Conservation (phyloP, 2,113 vertebrate species). For the Ceuthmochares aereus region DNA sequence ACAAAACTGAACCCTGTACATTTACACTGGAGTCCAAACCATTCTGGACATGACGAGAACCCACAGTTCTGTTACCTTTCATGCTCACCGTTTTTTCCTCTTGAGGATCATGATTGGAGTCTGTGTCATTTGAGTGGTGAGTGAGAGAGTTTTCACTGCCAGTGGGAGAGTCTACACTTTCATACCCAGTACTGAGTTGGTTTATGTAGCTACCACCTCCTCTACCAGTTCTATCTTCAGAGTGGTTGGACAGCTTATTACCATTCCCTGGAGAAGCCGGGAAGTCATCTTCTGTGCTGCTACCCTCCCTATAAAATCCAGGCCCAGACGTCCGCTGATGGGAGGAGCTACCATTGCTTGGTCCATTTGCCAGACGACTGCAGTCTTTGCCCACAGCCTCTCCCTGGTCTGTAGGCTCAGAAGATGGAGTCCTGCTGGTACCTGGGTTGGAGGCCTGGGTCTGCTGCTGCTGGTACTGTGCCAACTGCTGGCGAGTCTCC, state of each 20-base stretch:
- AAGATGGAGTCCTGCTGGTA: constrained; percentile 89
- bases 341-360: constrained; percentile 91
- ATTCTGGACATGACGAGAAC: constrained; percentile 94
- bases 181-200: constrained; percentile 95
- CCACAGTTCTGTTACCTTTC: constrained; percentile 97
- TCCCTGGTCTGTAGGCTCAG: constrained; percentile 80
- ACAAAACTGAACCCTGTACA: constrained; percentile 87
- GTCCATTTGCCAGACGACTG: constrained; percentile 93
- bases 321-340: constrained; percentile 88
- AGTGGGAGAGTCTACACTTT: constrained; percentile 99
- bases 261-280: constrained; percentile 89
- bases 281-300: constrained; percentile 91
- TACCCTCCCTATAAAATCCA: constrained; percentile 93
- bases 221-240: constrained; percentile 90
- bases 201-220: constrained; percentile 89
- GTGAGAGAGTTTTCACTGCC: constrained; percentile 98
- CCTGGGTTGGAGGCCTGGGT: constrained; percentile 75
- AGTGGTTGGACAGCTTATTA: constrained; percentile 95
- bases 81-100: constrained; percentile 92
- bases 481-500: constrained; percentile 90
- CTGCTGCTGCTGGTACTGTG: constrained; percentile 87
- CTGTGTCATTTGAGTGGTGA: constrained; percentile 98
- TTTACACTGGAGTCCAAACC: constrained; percentile 93
- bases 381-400: constrained; percentile 89
- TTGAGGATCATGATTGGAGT: constrained; percentile 96